phyloP scores from a whole-genome alignment of 2,113 vertebrate species.

The Rostratula benghalensis region DNA sequence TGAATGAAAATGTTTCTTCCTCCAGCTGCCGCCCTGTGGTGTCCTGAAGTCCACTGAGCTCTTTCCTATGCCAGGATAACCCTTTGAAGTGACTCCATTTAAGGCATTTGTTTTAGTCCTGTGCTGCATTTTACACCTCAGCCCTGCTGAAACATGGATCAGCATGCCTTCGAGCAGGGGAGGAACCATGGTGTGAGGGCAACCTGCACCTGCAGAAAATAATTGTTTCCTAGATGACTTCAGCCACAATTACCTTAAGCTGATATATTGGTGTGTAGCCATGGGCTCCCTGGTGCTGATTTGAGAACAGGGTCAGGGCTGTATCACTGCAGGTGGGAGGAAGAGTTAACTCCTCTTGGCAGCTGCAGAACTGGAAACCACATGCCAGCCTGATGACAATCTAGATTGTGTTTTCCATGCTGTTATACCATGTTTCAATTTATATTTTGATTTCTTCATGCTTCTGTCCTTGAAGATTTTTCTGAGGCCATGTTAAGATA shows the following conservation, averaged over 20 bases:
- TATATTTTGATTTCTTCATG: not conserved
- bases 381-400: fast-evolving
- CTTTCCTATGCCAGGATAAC: not conserved
- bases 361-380: not conserved
- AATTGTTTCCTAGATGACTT: not conserved
- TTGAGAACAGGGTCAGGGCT: too few species aligned
- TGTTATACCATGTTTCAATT: not conserved
- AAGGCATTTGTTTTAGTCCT: not conserved
- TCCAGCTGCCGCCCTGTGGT: not conserved
- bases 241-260: fast-evolving
- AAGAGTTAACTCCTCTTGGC: too few species aligned
- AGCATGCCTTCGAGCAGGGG: not conserved
- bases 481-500: not conserved
- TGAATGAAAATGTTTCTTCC: not conserved
- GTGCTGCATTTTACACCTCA: not conserved
- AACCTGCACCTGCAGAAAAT: not conserved
- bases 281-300: too few species aligned
- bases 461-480: not conserved
- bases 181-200: not conserved
- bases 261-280: not conserved
- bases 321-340: fast-evolving
- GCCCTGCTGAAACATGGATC: not conserved
- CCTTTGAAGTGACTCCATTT: not conserved
- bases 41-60: not conserved
- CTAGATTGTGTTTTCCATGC: not conserved